Conservation (phyloP, 1,140 invertebrate genomes). For the Drosophila kepulauana region DNA sequence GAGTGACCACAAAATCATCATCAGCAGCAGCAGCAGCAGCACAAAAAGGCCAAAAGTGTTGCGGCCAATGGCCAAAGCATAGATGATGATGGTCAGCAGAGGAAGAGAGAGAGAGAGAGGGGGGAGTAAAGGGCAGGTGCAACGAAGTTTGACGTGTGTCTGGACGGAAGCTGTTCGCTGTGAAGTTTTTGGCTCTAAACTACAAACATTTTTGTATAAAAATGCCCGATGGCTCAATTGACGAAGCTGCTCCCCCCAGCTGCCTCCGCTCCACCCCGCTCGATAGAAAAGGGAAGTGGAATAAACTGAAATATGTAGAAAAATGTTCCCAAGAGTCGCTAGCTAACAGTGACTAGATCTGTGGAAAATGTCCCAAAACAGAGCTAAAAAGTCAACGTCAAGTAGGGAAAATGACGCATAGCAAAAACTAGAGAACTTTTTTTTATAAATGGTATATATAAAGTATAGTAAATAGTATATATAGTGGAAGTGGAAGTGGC, state of each 20-base stretch:
- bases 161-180: constrained; percentile 37
- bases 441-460: constrained; percentile 11
- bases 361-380: constrained; percentile 20
- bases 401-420: neutral
- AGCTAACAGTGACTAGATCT: constrained; percentile 27
- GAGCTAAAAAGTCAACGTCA: constrained; percentile 22
- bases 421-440: constrained; percentile 44
- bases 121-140: constrained; percentile 21
- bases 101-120: neutral
- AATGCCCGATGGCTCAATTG: constrained; percentile 48
- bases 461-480: too few species aligned
- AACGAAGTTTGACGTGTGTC: constrained; percentile 47
- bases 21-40: constrained; percentile 50
- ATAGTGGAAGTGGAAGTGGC: constrained; percentile 34
- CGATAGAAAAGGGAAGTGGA: too few species aligned
- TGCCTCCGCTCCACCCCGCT: too few species aligned
- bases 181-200: constrained; percentile 41
- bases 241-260: neutral
- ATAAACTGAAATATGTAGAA: constrained; percentile 32
- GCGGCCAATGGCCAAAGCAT: constrained; percentile 32
- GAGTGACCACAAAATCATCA: constrained; percentile 84
- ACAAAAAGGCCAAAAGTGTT: constrained; percentile 60
- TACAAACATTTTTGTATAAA: constrained; percentile 45
- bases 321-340: constrained; percentile 42
- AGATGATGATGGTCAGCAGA: constrained; percentile 36